Percentiles rank a stretch among this genome's conserved stretches.
phyloP scores from a whole-genome alignment of 2,888 invertebrate species.

The Pammene fasciana region DNA sequence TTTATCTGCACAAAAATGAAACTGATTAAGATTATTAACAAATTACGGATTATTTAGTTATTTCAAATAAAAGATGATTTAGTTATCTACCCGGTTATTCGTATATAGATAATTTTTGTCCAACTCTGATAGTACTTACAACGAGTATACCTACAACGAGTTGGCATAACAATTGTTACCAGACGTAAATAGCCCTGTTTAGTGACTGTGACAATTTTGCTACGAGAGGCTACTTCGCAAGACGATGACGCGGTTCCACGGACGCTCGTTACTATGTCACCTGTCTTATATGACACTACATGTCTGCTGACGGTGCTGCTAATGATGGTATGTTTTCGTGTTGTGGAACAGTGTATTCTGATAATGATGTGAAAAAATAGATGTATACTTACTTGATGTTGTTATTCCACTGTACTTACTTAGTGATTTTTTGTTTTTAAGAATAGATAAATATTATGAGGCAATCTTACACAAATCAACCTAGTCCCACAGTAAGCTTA shows the following conservation, averaged over 20 bases:
- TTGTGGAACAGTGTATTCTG: conserved; percentile 10
- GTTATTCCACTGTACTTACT: background rate
- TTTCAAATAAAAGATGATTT: no score
- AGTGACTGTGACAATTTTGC: conserved; percentile 69
- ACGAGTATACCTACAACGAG: conserved; percentile 9
- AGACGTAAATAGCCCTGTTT: conserved; percentile 72
- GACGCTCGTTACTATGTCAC: conserved; percentile 79
- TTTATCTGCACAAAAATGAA: no score
- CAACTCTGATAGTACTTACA: background rate
- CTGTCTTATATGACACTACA: conserved; percentile 63
- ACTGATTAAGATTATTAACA: no score
- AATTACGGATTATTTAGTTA: no score
- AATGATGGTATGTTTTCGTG: conserved; percentile 66
- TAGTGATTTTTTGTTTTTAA: no score
- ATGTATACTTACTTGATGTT: background rate
- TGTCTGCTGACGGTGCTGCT: conserved; percentile 66
- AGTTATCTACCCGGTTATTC: no score
- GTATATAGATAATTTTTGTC: no score
- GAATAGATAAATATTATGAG: no score
- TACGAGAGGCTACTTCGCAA: conserved; percentile 71
- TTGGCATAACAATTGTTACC: conserved; percentile 66
- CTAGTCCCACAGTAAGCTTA: no score
- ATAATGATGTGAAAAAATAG: conserved; percentile 23
- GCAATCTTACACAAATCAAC: no score
- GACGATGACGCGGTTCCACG: conserved; percentile 68